These are phyloP conservation scores for Dusona sp. DNA, from an alignment of 2,888 invertebrate species.

Conservation along the genomic window DNA sequence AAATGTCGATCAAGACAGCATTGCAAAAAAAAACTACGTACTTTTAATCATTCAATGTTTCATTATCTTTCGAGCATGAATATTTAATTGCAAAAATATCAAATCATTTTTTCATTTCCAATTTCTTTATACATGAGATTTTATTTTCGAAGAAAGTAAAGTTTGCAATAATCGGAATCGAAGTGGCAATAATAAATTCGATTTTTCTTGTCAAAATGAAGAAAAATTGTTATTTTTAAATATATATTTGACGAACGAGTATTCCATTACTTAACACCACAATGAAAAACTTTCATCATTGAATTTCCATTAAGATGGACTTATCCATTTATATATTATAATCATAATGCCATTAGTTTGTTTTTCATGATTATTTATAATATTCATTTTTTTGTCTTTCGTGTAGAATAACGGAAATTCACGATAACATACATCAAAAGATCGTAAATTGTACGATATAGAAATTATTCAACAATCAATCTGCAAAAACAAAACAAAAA, in stretches of 20 bases:
- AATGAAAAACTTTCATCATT: not conserved
- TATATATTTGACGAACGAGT: not conserved
- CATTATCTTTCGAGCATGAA: not conserved
- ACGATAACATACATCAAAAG: constrained; percentile 26
- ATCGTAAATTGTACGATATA: constrained; percentile 44
- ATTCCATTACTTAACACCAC: not conserved
- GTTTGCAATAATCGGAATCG: not conserved
- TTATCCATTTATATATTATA: not conserved
- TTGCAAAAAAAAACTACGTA: not conserved
- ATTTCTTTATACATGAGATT: not conserved
- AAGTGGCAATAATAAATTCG: not conserved
- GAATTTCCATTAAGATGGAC: not conserved
- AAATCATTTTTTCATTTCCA: not conserved
- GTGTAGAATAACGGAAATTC: constrained; percentile 36
- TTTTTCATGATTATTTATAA: constrained; percentile 9
- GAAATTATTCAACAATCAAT: constrained; percentile 19
- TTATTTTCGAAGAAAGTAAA: not conserved
- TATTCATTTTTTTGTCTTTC: constrained; percentile 30
- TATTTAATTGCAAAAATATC: not conserved
- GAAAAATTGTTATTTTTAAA: not conserved
- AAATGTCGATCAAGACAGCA: too few relatives aligned
- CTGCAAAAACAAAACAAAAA: constrained; percentile 29
- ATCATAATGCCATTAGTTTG: not conserved
- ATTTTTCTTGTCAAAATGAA: not conserved
- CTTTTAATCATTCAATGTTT: not conserved